phyloP scores from a whole-genome alignment of 2,797 vertebrate genomes.

The Malurus leucopterus region DNA sequence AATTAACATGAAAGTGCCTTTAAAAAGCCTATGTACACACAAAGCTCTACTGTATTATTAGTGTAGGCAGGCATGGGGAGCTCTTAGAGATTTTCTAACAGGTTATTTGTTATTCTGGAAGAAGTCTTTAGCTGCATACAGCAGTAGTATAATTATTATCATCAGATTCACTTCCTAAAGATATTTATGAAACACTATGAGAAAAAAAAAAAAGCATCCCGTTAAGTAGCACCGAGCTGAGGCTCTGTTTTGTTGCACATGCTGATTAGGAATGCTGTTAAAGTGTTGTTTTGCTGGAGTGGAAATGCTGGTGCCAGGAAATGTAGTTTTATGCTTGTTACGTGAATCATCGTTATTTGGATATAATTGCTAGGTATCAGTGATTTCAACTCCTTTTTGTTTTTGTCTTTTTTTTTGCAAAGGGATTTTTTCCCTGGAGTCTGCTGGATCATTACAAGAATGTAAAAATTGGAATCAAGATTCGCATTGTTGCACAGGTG shows the following conservation, averaged over 20 bases:
- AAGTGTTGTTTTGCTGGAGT: constrained; percentile 54
- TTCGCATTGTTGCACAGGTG: not conserved
- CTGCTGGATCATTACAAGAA: not conserved
- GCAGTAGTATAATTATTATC: constrained; percentile 56
- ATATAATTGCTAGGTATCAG: not conserved
- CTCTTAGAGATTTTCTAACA: constrained; percentile 55
- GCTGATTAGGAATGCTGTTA: constrained; percentile 56
- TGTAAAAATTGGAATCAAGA: not conserved
- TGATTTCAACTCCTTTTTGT: not conserved
- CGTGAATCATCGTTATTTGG: constrained; percentile 55
- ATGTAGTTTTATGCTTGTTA: constrained; percentile 53
- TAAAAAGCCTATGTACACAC: constrained; percentile 45
- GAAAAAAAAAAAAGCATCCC: not conserved
- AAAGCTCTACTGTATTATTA: constrained; percentile 58
- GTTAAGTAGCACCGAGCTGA: not conserved
- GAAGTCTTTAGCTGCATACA: constrained; percentile 54
- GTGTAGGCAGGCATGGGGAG: constrained; percentile 51
- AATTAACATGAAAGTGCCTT: constrained; percentile 53
- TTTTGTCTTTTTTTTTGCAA: not conserved
- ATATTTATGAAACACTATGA: constrained; percentile 48
- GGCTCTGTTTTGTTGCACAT: constrained; percentile 39
- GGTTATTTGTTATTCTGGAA: constrained; percentile 56
- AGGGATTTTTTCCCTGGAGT: not conserved
- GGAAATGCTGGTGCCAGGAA: constrained; percentile 43
- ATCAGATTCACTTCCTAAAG: constrained; percentile 66